Conservation (phyloP, 2,113 vertebrate species). For the Dicrurus megarhynchus region DNA sequence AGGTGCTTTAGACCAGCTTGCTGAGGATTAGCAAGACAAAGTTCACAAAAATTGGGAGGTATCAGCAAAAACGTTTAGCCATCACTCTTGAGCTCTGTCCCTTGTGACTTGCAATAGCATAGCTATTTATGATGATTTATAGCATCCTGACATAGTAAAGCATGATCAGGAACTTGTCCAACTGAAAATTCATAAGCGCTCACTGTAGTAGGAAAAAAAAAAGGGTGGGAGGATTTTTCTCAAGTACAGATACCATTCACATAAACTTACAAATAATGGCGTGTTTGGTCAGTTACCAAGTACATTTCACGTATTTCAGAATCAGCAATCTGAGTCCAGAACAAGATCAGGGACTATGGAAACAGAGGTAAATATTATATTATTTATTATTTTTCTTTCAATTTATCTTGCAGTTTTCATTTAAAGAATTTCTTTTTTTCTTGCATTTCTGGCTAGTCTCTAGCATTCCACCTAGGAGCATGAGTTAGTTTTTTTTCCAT, state of each 20-base stretch:
- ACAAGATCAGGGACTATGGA: conserved; percentile 97
- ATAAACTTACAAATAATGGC: background rate
- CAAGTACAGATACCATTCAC: background rate
- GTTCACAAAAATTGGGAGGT: background rate
- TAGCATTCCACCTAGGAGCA: conserved; percentile 16
- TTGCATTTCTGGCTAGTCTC: conserved; percentile 26
- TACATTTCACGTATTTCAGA: conserved; percentile 74
- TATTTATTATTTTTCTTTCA: conserved; percentile 9
- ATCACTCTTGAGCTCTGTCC: background rate
- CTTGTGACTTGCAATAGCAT: background rate
- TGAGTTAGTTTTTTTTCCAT: conserved; percentile 33
- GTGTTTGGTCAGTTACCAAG: background rate
- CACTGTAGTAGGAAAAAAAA: background rate
- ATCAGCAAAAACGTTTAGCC: background rate
- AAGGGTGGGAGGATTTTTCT: background rate
- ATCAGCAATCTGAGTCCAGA: conserved; percentile 95
- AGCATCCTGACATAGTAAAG: background rate
- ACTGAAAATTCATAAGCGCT: background rate
- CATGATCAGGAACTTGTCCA: background rate
- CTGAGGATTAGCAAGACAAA: background rate
- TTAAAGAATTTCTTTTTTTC: background rate
- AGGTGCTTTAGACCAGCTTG: background rate
- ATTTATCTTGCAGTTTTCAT: background rate
- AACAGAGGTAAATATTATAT: conserved; percentile 86
- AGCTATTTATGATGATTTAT: background rate